phyloP scores from a whole-genome alignment of 2,113 vertebrate species.

The Neotragus pygmaeus region DNA sequence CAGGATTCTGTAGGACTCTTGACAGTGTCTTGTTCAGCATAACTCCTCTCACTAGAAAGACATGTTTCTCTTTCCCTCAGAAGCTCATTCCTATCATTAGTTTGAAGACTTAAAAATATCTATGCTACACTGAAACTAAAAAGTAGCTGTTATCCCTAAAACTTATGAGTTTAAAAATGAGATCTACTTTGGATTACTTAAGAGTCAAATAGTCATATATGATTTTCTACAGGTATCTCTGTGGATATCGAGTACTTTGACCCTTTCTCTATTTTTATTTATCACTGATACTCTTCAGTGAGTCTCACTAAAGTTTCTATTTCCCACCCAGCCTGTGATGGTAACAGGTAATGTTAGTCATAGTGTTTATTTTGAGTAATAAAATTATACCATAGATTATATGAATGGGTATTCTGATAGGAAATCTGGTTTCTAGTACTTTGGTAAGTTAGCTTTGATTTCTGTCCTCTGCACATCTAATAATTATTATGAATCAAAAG shows the following conservation, averaged over 20 bases:
- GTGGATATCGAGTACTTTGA: not conserved
- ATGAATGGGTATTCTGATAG: not conserved
- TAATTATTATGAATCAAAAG: not conserved
- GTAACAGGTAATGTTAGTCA: not conserved
- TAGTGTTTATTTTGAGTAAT: not conserved
- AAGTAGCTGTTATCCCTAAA: not conserved
- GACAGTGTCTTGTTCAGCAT: not conserved
- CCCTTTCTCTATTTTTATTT: not conserved
- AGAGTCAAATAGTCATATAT: not conserved
- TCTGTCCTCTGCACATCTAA: not conserved
- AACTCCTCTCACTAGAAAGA: not conserved
- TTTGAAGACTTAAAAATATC: not conserved
- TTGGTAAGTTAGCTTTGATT: not conserved
- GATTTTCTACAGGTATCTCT: not conserved
- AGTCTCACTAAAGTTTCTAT: not conserved
- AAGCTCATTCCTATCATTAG: not conserved
- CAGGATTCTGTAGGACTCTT: not conserved
- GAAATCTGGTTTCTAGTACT: not conserved
- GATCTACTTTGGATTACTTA: not conserved
- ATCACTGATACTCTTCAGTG: not conserved
- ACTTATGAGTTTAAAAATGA: not conserved
- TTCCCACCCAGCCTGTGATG: not conserved
- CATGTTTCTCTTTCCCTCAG: not conserved
- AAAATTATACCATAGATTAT: not conserved
- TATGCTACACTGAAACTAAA: not conserved